Evolutionary conservation across 2,888 invertebrate genomes (phyloP).

Genomic region (Andrena chrysosceles): DNA sequence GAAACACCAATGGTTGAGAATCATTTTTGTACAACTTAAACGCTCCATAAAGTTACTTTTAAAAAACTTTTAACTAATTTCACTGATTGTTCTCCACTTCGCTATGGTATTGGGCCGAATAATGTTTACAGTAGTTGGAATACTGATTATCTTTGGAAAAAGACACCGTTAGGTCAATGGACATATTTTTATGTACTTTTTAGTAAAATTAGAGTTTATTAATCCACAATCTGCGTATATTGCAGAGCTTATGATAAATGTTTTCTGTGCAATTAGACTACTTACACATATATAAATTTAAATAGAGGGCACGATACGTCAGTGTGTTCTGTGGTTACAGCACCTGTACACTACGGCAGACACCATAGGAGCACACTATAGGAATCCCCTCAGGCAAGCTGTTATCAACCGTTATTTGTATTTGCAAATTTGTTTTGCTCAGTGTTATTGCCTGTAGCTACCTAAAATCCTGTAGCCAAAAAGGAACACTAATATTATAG

Average conservation of each 20-base stretch:
- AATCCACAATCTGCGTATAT: conserved; percentile 57
- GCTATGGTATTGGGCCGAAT: conserved; percentile 74
- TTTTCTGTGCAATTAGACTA: conserved; percentile 61
- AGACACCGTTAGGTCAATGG: conserved; percentile 25
- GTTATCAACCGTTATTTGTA: conserved; percentile 84
- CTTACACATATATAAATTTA: conserved; percentile 55
- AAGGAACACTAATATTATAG: conserved; percentile 56
- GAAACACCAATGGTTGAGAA: conserved; percentile 76
- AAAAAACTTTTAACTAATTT: conserved; percentile 65
- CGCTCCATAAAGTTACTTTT: conserved; percentile 65
- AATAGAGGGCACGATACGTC: conserved; percentile 79
- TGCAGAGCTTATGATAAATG: conserved; percentile 62
- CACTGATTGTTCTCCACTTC: conserved; percentile 72
- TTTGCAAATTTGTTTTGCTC: conserved; percentile 77
- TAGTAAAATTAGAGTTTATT: conserved; percentile 37
- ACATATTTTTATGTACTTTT: conserved; percentile 22
- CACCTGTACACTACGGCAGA: conserved; percentile 89
- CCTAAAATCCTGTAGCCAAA: conserved; percentile 57
- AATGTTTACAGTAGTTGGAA: conserved; percentile 12
- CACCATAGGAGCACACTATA: conserved; percentile 88
- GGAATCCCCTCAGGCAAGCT: conserved; percentile 92
- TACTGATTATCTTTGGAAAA: neutral
- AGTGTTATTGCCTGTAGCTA: conserved; percentile 68
- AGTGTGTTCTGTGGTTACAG: conserved; percentile 88
- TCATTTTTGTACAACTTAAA: conserved; percentile 76